These are phyloP conservation scores for Diceros bicornis DNA, from an alignment of 2,797 vertebrate species.

Conservation along the genomic window DNA sequence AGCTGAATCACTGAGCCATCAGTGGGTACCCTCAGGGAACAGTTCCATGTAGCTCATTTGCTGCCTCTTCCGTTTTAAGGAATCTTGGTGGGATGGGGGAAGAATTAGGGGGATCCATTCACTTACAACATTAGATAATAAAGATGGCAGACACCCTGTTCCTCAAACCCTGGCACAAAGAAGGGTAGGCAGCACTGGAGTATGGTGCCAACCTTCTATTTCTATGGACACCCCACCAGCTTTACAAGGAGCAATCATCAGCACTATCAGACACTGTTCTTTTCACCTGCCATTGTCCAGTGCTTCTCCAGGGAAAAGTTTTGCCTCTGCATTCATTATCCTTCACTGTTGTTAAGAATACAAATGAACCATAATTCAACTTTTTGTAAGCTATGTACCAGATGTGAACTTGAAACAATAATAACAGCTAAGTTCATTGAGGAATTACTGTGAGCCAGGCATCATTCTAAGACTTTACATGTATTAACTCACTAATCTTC, in stretches of 20 bases:
- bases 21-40: neutral
- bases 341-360: conserved; percentile 51
- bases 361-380: conserved; percentile 57
- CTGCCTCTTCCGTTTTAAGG: conserved; percentile 47
- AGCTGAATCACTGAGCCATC: conserved; percentile 36
- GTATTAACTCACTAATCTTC: conserved; percentile 45
- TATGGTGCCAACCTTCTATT: neutral
- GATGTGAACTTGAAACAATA: conserved; percentile 26
- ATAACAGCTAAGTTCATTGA: conserved; percentile 37
- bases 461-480: conserved; percentile 52
- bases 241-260: neutral
- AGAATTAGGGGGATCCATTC: neutral
- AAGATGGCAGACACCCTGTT: conserved; percentile 8
- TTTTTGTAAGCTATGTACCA: neutral
- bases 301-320: conserved; percentile 20
- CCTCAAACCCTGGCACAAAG: conserved; percentile 23
- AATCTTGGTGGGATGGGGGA: neutral
- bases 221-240: neutral
- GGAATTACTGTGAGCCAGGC: neutral
- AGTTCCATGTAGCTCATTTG: conserved; percentile 22
- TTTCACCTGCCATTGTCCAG: neutral
- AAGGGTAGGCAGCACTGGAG: neutral
- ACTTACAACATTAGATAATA: conserved; percentile 17
- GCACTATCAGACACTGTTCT: neutral
- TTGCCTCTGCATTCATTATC: neutral